phyloP scores from a whole-genome alignment of 2,888 invertebrate species.

The Tridacna crocea region DNA sequence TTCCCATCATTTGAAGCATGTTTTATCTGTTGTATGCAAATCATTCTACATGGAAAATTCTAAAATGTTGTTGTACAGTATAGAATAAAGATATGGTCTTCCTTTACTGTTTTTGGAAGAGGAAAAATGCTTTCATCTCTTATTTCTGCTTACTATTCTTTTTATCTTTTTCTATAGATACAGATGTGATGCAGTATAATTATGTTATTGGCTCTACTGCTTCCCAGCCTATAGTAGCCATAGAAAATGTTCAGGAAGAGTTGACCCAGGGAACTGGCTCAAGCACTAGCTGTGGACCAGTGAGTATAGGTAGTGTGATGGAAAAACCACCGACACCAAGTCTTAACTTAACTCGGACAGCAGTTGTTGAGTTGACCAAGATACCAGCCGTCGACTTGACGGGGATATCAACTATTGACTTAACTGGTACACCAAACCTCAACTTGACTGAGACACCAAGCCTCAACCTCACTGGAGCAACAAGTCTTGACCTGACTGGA shows the following conservation, averaged over 20 bases:
- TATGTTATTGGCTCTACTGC: slow-evolving; percentile 32
- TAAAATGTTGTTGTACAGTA: too few species aligned
- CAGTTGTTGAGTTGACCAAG: background rate
- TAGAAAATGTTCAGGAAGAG: background rate
- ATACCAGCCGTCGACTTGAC: background rate
- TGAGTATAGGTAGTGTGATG: background rate
- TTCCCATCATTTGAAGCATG: too few species aligned
- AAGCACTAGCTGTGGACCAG: background rate
- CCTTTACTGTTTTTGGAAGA: too few species aligned
- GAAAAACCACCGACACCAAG: background rate
- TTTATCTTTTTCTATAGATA: slow-evolving; percentile 17
- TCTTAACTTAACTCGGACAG: too few species aligned
- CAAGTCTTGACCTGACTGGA: background rate
- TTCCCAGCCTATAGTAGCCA: background rate
- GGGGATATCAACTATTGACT: too few species aligned
- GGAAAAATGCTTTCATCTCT: background rate
- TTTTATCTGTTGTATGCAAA: too few species aligned
- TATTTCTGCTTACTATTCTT: too few species aligned
- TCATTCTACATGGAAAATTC: too few species aligned
- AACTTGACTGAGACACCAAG: too few species aligned
- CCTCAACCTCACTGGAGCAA: background rate
- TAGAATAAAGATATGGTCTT: too few species aligned
- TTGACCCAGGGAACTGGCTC: background rate
- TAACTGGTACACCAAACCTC: too few species aligned
- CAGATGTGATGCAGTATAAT: slow-evolving; percentile 38